Evolutionary conservation across 2,888 invertebrate genomes (phyloP).

Genomic region (Hydraecia micacea): DNA sequence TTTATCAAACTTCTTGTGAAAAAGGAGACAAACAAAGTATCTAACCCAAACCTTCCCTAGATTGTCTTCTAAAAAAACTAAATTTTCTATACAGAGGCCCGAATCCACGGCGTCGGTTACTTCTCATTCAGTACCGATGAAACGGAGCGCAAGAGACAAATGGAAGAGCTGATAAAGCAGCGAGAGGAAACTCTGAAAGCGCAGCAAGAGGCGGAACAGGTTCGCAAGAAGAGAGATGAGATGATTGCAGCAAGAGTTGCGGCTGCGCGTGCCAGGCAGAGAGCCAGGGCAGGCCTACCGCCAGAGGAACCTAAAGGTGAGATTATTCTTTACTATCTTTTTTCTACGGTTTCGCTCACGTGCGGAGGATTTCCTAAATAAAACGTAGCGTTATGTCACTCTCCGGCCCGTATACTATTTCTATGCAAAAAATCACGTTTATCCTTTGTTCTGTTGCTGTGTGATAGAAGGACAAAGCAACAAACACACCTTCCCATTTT

Average conservation of each 20-base stretch:
- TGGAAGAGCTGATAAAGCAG: conserved; percentile 93
- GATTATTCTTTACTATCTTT: neutral
- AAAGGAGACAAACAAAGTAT: neutral
- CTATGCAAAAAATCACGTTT: neutral
- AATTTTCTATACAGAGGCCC: conserved; percentile 92
- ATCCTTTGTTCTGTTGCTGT: neutral
- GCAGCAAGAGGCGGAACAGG: conserved; percentile 91
- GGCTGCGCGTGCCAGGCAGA: conserved; percentile 93
- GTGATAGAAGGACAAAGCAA: neutral
- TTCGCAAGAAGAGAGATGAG: conserved; percentile 91
- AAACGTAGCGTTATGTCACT: neutral
- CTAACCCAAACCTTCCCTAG: neutral
- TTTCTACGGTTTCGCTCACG: neutral
- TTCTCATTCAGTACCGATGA: conserved; percentile 97
- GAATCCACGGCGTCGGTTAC: conserved; percentile 97
- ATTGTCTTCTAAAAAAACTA: neutral
- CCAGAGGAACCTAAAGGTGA: conserved; percentile 90
- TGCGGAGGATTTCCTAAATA: neutral
- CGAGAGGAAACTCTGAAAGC: conserved; percentile 93
- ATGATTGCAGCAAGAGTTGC: conserved; percentile 92
- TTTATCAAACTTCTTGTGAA: no score
- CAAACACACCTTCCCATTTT: neutral
- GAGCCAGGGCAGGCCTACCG: conserved; percentile 93
- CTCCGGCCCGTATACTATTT: neutral
- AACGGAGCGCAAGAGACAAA: conserved; percentile 94